A percentile compares a stretch with the other conserved stretches of the same genome.
Conservation (phyloP, 1,140 invertebrate species). For the Asbolus verrucosus region DNA sequence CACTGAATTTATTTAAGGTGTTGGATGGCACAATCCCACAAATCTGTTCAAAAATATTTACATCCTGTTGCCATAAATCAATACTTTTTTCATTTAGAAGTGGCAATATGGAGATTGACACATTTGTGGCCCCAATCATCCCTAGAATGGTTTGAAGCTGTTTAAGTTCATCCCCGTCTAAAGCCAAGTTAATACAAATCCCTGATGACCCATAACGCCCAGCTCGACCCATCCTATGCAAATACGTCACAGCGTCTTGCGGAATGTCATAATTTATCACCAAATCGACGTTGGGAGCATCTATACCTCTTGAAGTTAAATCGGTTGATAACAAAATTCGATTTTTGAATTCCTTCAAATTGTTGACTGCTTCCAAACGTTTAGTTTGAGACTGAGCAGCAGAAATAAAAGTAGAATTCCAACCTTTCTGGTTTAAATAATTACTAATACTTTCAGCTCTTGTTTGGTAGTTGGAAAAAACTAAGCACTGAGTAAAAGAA, state of each 20-base stretch:
- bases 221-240: constrained; percentile 95
- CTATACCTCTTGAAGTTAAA: constrained; percentile 88
- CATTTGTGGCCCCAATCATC: constrained; percentile 66
- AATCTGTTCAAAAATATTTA: constrained; percentile 24
- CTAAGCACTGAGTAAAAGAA: constrained; percentile 88
- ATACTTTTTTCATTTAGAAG: constrained; percentile 46
- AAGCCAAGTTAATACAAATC: constrained; percentile 76
- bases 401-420: constrained; percentile 78
- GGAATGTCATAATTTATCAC: constrained; percentile 95
- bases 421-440: constrained; percentile 76
- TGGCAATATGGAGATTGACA: constrained; percentile 68
- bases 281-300: constrained; percentile 92
- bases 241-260: constrained; percentile 85
- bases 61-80: constrained; percentile 15
- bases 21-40: constrained; percentile 10
- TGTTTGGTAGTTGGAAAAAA: constrained; percentile 91
- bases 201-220: constrained; percentile 89
- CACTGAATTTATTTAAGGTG: background rate
- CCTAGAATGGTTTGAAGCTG: constrained; percentile 71
- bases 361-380: constrained; percentile 79
- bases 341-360: constrained; percentile 82
- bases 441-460: constrained; percentile 80
- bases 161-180: constrained; percentile 70
- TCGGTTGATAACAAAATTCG: constrained; percentile 93
- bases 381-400: constrained; percentile 84